phyloP scores from a whole-genome alignment of 1,140 invertebrate genomes.

The Arion vulgaris region DNA sequence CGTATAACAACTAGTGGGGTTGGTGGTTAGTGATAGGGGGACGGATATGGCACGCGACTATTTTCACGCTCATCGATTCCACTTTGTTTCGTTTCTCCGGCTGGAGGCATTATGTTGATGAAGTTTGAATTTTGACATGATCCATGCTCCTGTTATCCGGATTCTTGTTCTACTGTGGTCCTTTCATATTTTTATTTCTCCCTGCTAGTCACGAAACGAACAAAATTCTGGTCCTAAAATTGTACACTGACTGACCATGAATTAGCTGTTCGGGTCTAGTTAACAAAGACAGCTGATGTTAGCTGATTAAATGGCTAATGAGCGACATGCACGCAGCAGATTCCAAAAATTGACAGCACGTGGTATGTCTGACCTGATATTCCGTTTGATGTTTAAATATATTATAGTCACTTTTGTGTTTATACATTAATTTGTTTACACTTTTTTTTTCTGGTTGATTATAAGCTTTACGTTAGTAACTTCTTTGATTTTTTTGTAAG shows the following conservation, averaged over 20 bases:
- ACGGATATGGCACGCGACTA: not conserved
- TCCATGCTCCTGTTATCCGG: not conserved
- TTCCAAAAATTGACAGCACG: too few species aligned
- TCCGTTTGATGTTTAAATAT: too few species aligned
- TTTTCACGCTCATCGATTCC: not conserved
- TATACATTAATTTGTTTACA: too few species aligned
- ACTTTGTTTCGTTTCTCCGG: constrained; percentile 6
- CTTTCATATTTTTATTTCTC: too few species aligned
- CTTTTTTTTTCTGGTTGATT: too few species aligned
- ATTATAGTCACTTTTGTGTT: too few species aligned
- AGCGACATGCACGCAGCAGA: not conserved
- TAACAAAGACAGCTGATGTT: constrained; percentile 1
- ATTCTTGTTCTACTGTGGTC: too few species aligned
- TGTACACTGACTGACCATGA: not conserved
- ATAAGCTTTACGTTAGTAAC: too few species aligned
- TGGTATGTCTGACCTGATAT: too few species aligned
- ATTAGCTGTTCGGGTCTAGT: not conserved
- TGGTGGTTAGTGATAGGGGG: not conserved
- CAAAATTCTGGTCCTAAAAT: not conserved
- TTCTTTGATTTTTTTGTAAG: too few species aligned
- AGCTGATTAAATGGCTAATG: not conserved
- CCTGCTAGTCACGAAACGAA: not conserved
- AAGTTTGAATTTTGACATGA: not conserved
- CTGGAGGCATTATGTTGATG: not conserved
- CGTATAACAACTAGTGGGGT: not conserved